These are phyloP conservation scores for Polylopha cassiicola DNA, from an alignment of 2,888 invertebrate species.

Conservation along the genomic window DNA sequence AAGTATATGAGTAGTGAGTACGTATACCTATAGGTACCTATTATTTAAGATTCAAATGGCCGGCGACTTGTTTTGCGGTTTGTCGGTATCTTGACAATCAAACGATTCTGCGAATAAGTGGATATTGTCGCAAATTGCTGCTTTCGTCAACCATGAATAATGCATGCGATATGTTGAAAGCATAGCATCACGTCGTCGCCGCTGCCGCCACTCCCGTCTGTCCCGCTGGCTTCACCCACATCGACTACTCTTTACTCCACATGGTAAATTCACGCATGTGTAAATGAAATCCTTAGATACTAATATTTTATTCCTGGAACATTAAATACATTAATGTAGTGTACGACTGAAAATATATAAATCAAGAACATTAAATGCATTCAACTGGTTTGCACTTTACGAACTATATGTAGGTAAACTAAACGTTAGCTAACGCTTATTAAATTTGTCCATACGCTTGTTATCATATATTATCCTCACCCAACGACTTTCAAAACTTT, in stretches of 20 bases:
- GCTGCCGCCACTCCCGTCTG: slow-evolving; percentile 34
- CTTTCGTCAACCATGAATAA: slow-evolving; percentile 76
- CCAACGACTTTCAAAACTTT: slow-evolving; percentile 38
- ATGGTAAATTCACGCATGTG: too few relatives aligned
- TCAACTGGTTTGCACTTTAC: slow-evolving; percentile 39
- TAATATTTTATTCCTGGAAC: too few relatives aligned
- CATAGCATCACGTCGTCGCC: slow-evolving; percentile 54
- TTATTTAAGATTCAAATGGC: slow-evolving; percentile 69
- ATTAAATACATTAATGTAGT: too few relatives aligned
- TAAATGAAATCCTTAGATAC: too few relatives aligned
- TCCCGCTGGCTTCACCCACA: slow-evolving; percentile 27
- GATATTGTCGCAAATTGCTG: slow-evolving; percentile 77
- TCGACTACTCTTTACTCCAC: too few relatives aligned
- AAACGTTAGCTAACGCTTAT: slow-evolving; percentile 48
- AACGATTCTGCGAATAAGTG: slow-evolving; percentile 69
- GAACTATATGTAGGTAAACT: slow-evolving; percentile 30
- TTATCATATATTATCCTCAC: slow-evolving; percentile 45
- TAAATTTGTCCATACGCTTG: slow-evolving; percentile 42
- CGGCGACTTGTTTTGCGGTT: slow-evolving; percentile 68
- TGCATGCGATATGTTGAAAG: slow-evolving; percentile 74
- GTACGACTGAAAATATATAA: too few relatives aligned
- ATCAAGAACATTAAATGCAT: slow-evolving; percentile 25
- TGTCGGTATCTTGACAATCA: slow-evolving; percentile 67
- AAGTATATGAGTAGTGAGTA: slow-evolving; percentile 26
- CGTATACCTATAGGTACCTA: slow-evolving; percentile 35